Conservation (phyloP, 92 coral and sea anemone genomes). For the Bergia sp. region DNA sequence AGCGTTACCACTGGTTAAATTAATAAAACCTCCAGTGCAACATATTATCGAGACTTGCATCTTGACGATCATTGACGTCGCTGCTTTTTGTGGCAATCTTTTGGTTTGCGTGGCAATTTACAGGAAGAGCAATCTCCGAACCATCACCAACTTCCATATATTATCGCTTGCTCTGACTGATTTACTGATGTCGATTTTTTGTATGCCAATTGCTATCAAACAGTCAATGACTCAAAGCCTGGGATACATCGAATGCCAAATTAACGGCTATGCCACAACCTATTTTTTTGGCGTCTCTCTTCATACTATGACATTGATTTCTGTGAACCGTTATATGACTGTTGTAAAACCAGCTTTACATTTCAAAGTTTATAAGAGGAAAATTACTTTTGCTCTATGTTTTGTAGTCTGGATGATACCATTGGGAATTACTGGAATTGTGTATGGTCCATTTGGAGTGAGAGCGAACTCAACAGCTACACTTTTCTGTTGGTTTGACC, state of each 20-base stretch:
- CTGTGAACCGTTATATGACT: not conserved
- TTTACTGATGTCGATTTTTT: not conserved
- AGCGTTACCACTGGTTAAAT: not conserved
- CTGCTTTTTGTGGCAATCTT: not conserved
- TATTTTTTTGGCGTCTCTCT: not conserved
- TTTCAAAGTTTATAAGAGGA: not conserved
- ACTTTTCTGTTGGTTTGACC: not conserved
- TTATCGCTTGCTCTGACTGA: not conserved
- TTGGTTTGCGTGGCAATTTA: constrained; percentile 9
- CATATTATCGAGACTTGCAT: not conserved
- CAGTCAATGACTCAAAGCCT: not conserved
- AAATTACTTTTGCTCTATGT: not conserved
- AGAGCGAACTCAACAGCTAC: not conserved
- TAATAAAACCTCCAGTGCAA: not conserved
- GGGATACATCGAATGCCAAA: not conserved
- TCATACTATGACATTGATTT: not conserved
- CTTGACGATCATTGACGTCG: not conserved
- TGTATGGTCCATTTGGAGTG: not conserved
- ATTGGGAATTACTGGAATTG: not conserved
- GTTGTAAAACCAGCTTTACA: not conserved
- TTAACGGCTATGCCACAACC: not conserved
- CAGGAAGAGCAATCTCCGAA: not conserved
- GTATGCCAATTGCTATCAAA: not conserved
- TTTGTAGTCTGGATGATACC: not conserved
- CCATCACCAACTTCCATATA: not conserved